Conservation (phyloP, 2,797 vertebrate genomes). For the Eulemur mongoz region DNA sequence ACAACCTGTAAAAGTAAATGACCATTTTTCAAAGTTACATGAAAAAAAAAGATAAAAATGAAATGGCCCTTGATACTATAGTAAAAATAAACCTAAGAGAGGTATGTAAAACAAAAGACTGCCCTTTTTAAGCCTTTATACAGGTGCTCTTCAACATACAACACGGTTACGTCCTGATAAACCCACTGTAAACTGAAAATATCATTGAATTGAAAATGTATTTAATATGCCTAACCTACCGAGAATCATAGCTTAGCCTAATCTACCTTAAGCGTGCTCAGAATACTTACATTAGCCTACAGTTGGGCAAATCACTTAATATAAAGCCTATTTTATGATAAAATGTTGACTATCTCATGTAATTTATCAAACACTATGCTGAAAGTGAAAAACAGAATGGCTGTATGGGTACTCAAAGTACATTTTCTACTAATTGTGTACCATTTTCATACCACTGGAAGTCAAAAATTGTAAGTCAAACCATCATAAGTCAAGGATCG, state of each 20-base stretch:
- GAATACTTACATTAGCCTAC: background rate
- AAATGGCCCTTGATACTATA: background rate
- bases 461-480: background rate
- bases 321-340: background rate
- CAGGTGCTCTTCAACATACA: background rate
- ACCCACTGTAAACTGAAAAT: background rate
- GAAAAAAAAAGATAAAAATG: background rate
- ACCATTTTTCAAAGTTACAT: background rate
- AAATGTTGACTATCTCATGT: background rate
- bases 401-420: background rate
- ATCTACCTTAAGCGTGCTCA: background rate
- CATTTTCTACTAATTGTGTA: background rate
- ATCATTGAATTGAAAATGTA: background rate
- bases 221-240: background rate
- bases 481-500: background rate
- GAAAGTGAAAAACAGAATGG: background rate
- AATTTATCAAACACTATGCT: background rate
- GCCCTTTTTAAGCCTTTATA: slow-evolving; percentile 6
- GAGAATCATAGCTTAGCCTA: background rate
- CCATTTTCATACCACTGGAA: background rate
- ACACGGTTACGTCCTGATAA: background rate
- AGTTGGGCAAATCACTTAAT: background rate
- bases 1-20: slow-evolving; percentile 21
- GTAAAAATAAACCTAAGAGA: slow-evolving; percentile 32
- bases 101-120: background rate